phyloP scores from a whole-genome alignment of 2,113 vertebrate species.

The Ptilonorhynchus violaceus region DNA sequence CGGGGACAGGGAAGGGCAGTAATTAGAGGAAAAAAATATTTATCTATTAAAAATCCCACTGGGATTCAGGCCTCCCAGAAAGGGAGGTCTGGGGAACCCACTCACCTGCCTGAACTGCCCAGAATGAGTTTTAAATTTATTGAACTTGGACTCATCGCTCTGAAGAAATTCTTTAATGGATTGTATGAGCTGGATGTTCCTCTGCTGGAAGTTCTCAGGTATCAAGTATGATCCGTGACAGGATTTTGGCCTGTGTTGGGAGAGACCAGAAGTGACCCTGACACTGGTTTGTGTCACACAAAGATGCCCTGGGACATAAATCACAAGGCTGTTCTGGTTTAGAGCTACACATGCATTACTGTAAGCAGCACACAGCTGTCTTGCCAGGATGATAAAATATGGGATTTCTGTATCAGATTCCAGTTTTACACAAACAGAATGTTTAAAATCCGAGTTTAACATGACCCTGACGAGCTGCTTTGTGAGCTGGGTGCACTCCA shows the following conservation, averaged over 20 bases:
- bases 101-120: slow-evolving; percentile 95
- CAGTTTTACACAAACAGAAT: neutral
- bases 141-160: slow-evolving; percentile 89
- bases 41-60: neutral
- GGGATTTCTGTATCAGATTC: neutral
- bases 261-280: neutral
- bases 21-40: neutral
- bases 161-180: slow-evolving; percentile 90
- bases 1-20: neutral
- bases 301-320: neutral
- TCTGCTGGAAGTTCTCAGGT: slow-evolving; percentile 91
- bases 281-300: neutral
- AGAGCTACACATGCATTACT: fast-evolving
- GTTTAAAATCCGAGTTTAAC: neutral
- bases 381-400: neutral
- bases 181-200: slow-evolving; percentile 92
- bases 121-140: slow-evolving; percentile 91
- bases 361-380: neutral
- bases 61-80: neutral
- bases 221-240: slow-evolving; percentile 77
- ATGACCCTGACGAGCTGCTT: fast-evolving
- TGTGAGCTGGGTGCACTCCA: neutral
- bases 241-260: slow-evolving; percentile 60
- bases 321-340: neutral
- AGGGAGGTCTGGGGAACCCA: neutral